Evolutionary conservation across 1,140 invertebrate species (phyloP).

Genomic region (Dendroctonus valens): DNA sequence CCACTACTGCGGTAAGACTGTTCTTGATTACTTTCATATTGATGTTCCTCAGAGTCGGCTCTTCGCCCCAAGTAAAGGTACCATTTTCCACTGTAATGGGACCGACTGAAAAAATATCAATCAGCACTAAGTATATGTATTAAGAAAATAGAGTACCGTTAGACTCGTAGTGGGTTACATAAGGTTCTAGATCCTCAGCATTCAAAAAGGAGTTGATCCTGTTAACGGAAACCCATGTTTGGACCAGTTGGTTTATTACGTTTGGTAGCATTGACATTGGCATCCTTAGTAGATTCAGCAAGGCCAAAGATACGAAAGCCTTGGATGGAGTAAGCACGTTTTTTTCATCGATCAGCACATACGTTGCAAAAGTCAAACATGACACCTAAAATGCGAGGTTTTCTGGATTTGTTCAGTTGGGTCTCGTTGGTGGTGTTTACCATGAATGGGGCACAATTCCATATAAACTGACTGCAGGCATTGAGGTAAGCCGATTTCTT

Average conservation of each 20-base stretch:
- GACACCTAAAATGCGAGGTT: slow-evolving; percentile 65
- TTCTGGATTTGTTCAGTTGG: background rate
- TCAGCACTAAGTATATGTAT: no score
- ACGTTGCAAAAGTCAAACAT: slow-evolving; percentile 89
- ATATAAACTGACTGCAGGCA: slow-evolving; percentile 88
- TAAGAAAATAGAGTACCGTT: slow-evolving; percentile 59
- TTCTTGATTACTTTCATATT: slow-evolving; percentile 67
- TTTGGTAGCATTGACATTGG: slow-evolving; percentile 86
- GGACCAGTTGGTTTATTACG: slow-evolving; percentile 82
- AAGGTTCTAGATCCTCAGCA: slow-evolving; percentile 73
- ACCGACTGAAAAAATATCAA: slow-evolving; percentile 16
- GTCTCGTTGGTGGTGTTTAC: slow-evolving; percentile 56
- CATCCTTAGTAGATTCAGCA: slow-evolving; percentile 97
- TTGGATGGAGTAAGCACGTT: slow-evolving; percentile 80
- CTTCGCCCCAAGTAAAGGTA: slow-evolving; percentile 72
- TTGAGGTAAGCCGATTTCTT: slow-evolving; percentile 83
- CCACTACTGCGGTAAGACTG: slow-evolving; percentile 78
- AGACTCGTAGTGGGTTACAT: slow-evolving; percentile 69
- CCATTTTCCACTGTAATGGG: slow-evolving; percentile 52
- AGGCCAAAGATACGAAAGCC: slow-evolving; percentile 93
- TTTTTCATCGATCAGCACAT: slow-evolving; percentile 79
- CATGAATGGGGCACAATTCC: slow-evolving; percentile 95
- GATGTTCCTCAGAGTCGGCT: slow-evolving; percentile 68
- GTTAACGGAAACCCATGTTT: slow-evolving; percentile 71
- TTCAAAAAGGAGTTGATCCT: slow-evolving; percentile 90